Evolutionary conservation across 64 coral and sea anemone genomes (phyloP).

Genomic region (Pachyseris speciosa): DNA sequence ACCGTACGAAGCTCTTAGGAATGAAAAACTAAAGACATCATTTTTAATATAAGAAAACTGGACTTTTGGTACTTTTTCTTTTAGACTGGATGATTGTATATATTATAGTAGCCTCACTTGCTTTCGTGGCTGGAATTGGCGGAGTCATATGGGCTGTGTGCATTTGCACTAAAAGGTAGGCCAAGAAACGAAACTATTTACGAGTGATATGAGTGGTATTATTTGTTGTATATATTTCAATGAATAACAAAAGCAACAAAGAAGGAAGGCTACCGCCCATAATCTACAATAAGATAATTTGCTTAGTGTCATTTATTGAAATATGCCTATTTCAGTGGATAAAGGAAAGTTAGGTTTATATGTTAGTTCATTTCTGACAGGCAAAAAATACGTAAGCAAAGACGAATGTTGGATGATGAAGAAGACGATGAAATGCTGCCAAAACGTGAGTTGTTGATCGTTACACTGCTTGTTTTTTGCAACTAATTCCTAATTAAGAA

Average conservation of each 20-base stretch:
- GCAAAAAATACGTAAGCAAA: conserved; percentile 85
- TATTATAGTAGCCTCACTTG: conserved; percentile 90
- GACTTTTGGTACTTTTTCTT: background rate
- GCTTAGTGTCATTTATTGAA: too few species aligned
- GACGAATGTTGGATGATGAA: conserved; percentile 95
- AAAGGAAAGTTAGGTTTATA: too few species aligned
- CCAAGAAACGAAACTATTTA: too few species aligned
- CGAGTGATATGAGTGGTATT: too few species aligned
- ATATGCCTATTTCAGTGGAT: too few species aligned
- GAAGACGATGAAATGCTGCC: conserved; percentile 98
- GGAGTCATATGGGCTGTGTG: conserved; percentile 95
- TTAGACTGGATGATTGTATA: conserved; percentile 98
- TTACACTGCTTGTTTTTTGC: background rate
- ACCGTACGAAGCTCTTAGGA: too few species aligned
- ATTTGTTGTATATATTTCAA: background rate
- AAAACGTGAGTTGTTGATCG: conserved; percentile 74
- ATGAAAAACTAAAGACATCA: background rate
- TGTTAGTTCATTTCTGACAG: conserved; percentile 1
- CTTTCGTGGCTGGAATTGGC: conserved; percentile 85
- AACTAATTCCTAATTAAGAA: too few species aligned
- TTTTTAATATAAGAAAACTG: background rate
- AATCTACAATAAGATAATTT: too few species aligned
- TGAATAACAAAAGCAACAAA: too few species aligned
- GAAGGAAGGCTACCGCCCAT: too few species aligned
- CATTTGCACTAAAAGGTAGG: conserved; percentile 90